Percentiles rank a stretch among this genome's conserved stretches.
These are phyloP conservation scores for Chelon auratus DNA, from an alignment of 2,797 vertebrate species.

Conservation along the genomic window DNA sequence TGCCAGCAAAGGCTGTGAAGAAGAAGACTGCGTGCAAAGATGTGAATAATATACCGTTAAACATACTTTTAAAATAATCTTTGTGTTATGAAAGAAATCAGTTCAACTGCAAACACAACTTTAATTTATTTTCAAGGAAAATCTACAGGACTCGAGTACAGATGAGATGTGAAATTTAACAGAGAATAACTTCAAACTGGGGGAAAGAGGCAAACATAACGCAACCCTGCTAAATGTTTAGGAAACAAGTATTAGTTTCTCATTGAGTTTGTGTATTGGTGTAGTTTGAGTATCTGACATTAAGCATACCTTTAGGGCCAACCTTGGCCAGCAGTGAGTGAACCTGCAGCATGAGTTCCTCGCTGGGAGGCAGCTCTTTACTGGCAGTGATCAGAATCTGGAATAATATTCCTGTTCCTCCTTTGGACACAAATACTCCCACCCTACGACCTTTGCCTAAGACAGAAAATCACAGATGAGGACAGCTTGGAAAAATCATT, in stretches of 20 bases:
- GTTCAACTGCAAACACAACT: no score
- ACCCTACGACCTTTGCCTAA: constrained; percentile 92
- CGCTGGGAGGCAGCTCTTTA: constrained; percentile 90
- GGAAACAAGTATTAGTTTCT: not conserved
- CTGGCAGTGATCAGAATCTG: constrained; percentile 90
- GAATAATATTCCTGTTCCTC: constrained; percentile 93
- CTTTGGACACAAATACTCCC: constrained; percentile 91
- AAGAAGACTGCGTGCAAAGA: not conserved
- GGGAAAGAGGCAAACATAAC: no score
- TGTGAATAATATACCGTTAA: not conserved
- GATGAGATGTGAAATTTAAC: no score
- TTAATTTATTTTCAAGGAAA: no score
- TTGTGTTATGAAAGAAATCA: not conserved
- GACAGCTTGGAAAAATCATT: not conserved
- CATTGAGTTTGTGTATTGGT: not conserved
- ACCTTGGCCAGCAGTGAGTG: constrained; percentile 95
- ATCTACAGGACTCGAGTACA: no score
- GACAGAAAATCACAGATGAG: constrained; percentile 25
- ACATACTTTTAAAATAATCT: not conserved
- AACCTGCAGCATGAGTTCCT: constrained; percentile 94
- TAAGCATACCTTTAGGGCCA: constrained; percentile 91
- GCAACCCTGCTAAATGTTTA: no score
- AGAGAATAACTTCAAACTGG: no score
- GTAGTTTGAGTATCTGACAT: not conserved
- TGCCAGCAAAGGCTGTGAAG: not conserved